phyloP scores from a whole-genome alignment of 2,888 invertebrate species.

The Cryptophagus acutangulus region DNA sequence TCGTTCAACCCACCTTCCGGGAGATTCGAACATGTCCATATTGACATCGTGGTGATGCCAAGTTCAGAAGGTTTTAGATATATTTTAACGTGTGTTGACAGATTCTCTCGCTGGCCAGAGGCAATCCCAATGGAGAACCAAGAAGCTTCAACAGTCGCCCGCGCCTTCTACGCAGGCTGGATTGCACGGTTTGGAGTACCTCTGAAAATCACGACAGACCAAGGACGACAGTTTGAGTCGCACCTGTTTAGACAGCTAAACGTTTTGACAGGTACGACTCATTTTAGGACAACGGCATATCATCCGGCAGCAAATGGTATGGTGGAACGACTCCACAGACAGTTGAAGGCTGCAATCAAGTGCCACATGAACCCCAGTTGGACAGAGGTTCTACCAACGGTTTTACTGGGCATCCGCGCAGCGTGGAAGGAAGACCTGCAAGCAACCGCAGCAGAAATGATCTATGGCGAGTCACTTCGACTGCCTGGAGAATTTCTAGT shows the following conservation, averaged over 20 bases:
- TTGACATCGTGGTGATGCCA: constrained; percentile 22
- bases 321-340: constrained; percentile 18
- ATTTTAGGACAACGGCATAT: constrained; percentile 23
- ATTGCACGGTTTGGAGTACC: constrained; percentile 8
- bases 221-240: constrained; percentile 4
- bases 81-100: constrained; percentile 18
- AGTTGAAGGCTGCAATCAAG: constrained; percentile 4
- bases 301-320: constrained; percentile 21
- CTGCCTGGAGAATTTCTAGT: constrained; percentile 29
- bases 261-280: constrained; percentile 11
- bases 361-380: constrained; percentile 13
- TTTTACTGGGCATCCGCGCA: constrained; percentile 8
- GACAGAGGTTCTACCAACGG: constrained; percentile 15
- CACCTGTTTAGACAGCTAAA: neutral
- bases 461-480: constrained; percentile 33
- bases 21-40: constrained; percentile 10
- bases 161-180: constrained; percentile 5
- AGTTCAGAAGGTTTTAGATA: constrained; percentile 13
- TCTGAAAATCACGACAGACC: constrained; percentile 20
- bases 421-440: constrained; percentile 5
- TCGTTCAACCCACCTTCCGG: constrained; percentile 26
- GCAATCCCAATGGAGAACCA: no score
- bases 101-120: constrained; percentile 22
- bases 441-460: constrained; percentile 28
- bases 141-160: constrained; percentile 3